Conservation (phyloP, 2,888 invertebrate species). For the Drosophila buzzatii region DNA sequence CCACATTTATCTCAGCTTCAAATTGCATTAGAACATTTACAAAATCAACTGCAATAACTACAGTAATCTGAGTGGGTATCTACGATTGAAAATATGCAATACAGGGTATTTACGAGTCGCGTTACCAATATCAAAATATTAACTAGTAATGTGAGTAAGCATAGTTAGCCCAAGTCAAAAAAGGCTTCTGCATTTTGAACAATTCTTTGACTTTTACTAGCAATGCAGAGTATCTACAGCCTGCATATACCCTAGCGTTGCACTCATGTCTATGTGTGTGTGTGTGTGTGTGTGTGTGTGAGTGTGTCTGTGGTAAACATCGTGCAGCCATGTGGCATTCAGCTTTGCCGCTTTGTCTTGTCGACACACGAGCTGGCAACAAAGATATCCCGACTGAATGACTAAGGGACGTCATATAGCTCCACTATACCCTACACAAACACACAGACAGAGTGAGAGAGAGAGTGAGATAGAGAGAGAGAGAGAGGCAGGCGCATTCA, state of each 20-base stretch:
- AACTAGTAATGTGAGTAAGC: too few relatives aligned
- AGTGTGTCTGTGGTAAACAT: constrained; percentile 6
- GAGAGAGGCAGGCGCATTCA: neutral
- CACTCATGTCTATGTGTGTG: neutral
- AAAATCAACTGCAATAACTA: too few relatives aligned
- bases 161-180: too few relatives aligned
- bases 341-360: constrained; percentile 45
- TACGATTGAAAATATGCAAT: too few relatives aligned
- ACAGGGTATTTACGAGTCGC: too few relatives aligned
- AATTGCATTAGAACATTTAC: too few relatives aligned
- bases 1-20: too few relatives aligned
- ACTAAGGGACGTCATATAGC: constrained; percentile 1
- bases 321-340: constrained; percentile 13
- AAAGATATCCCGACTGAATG: constrained; percentile 38
- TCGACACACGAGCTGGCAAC: constrained; percentile 54
- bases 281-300: neutral
- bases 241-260: too few relatives aligned
- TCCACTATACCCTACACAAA: constrained; percentile 1
- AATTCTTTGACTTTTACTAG: neutral
- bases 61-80: too few relatives aligned
- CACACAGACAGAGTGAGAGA: neutral
- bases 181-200: too few relatives aligned
- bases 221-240: constrained; percentile 4
- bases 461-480: too few relatives aligned
- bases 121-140: too few relatives aligned